Evolutionary conservation across 2,797 vertebrate species (phyloP).

Genomic region (Sternarchorhynchus goeldii): DNA sequence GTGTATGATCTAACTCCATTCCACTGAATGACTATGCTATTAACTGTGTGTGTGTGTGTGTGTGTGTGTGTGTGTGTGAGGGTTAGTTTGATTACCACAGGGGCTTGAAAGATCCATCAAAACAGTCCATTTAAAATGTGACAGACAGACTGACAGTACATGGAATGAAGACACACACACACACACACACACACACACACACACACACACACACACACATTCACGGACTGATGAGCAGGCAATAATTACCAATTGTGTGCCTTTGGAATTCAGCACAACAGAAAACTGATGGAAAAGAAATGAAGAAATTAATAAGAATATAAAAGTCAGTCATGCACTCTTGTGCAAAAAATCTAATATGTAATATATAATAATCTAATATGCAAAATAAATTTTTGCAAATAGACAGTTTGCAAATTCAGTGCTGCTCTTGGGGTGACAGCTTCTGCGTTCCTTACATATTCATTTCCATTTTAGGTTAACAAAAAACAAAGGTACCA

Average conservation of each 20-base stretch:
- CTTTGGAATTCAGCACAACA: background rate
- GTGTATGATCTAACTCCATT: conserved; percentile 3
- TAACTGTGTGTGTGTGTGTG: background rate
- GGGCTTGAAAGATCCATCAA: conserved; percentile 33
- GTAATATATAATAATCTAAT: too few species aligned
- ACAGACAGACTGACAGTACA: conserved; percentile 12
- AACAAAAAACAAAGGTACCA: too few species aligned
- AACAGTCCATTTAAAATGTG: conserved; percentile 24
- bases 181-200: background rate
- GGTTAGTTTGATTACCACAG: conserved; percentile 16
- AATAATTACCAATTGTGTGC: background rate
- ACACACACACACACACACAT: background rate
- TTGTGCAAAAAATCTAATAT: too few species aligned
- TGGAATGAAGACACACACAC: conserved; percentile 8
- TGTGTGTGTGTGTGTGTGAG: conserved; percentile 9
- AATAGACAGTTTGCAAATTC: too few species aligned
- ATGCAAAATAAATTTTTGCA: too few species aligned
- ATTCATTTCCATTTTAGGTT: too few species aligned
- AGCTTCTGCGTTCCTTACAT: too few species aligned
- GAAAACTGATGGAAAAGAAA: background rate
- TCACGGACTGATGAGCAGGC: too few species aligned
- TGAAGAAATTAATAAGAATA: too few species aligned
- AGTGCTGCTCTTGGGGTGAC: too few species aligned
- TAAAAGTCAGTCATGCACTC: too few species aligned
- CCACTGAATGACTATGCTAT: background rate